Evolutionary conservation across 2,888 invertebrate species (phyloP).

Genomic region (Pachycephus smyrnensis): DNA sequence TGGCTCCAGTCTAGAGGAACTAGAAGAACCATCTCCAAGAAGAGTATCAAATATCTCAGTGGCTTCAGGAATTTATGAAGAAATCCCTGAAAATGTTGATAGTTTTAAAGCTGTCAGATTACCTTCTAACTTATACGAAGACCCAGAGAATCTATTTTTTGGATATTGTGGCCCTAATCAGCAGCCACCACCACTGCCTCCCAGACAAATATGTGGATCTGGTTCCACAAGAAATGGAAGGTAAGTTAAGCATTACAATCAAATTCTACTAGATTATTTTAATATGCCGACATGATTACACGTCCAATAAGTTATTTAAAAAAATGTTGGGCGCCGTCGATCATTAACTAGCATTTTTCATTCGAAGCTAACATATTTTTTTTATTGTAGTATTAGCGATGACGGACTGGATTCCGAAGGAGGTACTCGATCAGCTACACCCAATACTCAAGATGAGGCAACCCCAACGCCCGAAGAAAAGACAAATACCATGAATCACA

Average conservation of each 20-base stretch:
- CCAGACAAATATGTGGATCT: slow-evolving; percentile 58
- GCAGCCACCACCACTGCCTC: slow-evolving; percentile 69
- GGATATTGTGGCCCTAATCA: slow-evolving; percentile 34
- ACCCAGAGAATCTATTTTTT: slow-evolving; percentile 63
- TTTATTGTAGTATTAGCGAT: slow-evolving; percentile 44
- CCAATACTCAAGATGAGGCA: slow-evolving; percentile 47
- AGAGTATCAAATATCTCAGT: slow-evolving; percentile 73
- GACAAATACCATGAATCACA: slow-evolving; percentile 17
- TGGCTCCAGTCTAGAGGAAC: slow-evolving; percentile 19
- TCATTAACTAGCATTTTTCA: slow-evolving; percentile 6
- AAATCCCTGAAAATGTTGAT: slow-evolving; percentile 70
- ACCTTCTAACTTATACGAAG: slow-evolving; percentile 63
- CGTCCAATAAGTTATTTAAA: too few relatives aligned
- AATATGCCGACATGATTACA: too few relatives aligned
- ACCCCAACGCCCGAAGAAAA: slow-evolving; percentile 50
- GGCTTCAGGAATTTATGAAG: slow-evolving; percentile 78
- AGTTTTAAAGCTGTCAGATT: slow-evolving; percentile 21
- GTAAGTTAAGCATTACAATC: slow-evolving; percentile 24
- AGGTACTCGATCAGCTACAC: slow-evolving; percentile 50
- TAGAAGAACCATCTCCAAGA: slow-evolving; percentile 51
- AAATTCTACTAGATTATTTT: too few relatives aligned
- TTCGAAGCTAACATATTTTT: background rate
- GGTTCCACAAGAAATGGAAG: slow-evolving; percentile 47
- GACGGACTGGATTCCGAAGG: slow-evolving; percentile 56
- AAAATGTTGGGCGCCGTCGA: too few relatives aligned